phyloP scores from a whole-genome alignment of 2,113 vertebrate species.

The Neopipo cinnamomea region DNA sequence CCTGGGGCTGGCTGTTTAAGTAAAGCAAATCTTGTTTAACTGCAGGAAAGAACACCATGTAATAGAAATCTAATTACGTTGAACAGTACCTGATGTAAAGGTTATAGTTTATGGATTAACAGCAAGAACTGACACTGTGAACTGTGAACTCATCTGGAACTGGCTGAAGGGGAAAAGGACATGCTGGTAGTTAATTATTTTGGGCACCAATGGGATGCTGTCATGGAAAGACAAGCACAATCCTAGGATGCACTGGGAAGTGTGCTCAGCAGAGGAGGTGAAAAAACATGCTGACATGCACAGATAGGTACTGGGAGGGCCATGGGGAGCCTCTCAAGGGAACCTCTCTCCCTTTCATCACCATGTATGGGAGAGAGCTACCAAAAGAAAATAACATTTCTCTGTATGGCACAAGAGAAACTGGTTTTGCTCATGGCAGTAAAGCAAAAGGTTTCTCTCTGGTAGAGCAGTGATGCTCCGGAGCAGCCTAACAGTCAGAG shows the following conservation, averaged over 20 bases:
- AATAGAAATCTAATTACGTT: slow-evolving; percentile 32
- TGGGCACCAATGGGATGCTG: neutral
- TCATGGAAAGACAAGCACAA: neutral
- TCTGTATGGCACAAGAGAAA: neutral
- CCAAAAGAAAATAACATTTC: neutral
- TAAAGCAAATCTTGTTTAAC: slow-evolving; percentile 26
- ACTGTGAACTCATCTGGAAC: neutral
- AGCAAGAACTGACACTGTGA: neutral
- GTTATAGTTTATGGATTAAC: slow-evolving; percentile 60
- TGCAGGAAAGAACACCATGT: slow-evolving; percentile 37
- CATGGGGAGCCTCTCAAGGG: neutral
- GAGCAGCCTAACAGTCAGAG: neutral
- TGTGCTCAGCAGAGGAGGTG: neutral
- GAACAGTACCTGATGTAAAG: slow-evolving; percentile 3
- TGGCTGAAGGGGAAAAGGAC: slow-evolving; percentile 23
- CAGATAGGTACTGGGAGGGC: neutral
- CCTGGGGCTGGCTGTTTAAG: slow-evolving; percentile 12
- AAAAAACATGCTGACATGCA: neutral
- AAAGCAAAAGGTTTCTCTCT: neutral
- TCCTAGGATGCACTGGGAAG: neutral
- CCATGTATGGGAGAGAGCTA: accelerated
- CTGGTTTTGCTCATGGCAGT: neutral
- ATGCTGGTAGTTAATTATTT: slow-evolving; percentile 21
- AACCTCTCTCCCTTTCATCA: neutral
- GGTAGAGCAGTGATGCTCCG: neutral